Base-by-base conservation (phyloP, 2,888 invertebrate species). In the Hecatera dysodea region DNA sequence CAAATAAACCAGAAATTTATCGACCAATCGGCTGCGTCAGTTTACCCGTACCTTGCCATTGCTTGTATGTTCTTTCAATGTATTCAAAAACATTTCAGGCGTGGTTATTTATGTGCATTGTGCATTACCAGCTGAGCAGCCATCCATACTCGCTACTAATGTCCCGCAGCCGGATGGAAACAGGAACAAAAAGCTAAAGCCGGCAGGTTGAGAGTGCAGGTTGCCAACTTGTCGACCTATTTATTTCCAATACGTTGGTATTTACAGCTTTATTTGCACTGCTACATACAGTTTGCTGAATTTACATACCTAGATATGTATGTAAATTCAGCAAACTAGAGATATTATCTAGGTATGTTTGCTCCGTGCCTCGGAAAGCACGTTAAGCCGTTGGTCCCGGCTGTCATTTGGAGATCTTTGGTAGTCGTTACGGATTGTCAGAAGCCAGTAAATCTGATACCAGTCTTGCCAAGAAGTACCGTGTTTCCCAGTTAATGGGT, bases 221-320 rank as follows among this genome's bases (percentile, higher is more conserved):
- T 33, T 59, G 73, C 59, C 73, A 73, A 59, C 72, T 42, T 53
- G 24, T 33, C 46, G 72, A 73, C 78, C 71, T 71, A 33, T 48
- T 59, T 70, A 53, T 44, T 60, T 59, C 33, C 78, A 59, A 71
- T 59, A 78, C 44, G 12, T 36, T 33, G 17, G 12, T 56, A 56
- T 44, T 57, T 27, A 69, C 12, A 33, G 27, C 12, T 77, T 68
- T 72, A 56, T 69, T 56, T 48, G 15, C 15, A 46, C 19, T 29
- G 3, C 19, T 29, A 39, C 22, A 44, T n/a, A 6, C 22, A 53
- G 22, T 29, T 15, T 29, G 11, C n/a, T n/a, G n/a, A n/a, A n/a
- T n/a, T n/a, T n/a, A n/a, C n/a, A n/a, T n/a, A n/a, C n/a, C n/a
- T n/a, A n/a, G n/a, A n/a, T n/a, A n/a, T n/a, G n/a, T n/a, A n/a